Evolutionary conservation across 2,888 invertebrate genomes (phyloP).

Genomic region (Drosophila algonquin): DNA sequence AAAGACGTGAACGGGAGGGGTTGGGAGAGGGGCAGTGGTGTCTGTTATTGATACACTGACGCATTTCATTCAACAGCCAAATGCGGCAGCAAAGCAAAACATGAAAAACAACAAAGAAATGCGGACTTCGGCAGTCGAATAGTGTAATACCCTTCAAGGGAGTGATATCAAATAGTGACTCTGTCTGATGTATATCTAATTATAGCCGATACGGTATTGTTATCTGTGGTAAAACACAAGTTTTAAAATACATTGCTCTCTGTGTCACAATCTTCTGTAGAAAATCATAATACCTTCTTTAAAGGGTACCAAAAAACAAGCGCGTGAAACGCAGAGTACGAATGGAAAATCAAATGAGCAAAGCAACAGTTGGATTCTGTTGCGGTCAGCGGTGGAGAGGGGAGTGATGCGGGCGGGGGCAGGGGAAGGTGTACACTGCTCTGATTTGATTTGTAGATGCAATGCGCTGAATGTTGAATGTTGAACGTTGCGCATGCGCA

Average conservation of each 20-base stretch:
- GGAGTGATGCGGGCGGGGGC: neutral
- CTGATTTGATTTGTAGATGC: conserved; percentile 25
- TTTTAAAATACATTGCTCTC: neutral
- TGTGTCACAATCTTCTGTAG: neutral
- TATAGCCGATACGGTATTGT: neutral
- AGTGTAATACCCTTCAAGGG: neutral
- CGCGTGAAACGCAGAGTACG: neutral
- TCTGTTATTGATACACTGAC: conserved; percentile 43
- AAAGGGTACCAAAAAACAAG: neutral
- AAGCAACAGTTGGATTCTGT: neutral
- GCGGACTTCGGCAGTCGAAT: neutral
- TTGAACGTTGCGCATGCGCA: conserved; percentile 51
- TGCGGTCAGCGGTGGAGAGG: conserved; percentile 4
- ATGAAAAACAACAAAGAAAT: conserved; percentile 46
- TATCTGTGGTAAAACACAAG: neutral
- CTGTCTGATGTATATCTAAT: neutral
- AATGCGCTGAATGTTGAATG: conserved; percentile 9
- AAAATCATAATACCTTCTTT: neutral
- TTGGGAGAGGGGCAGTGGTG: neutral
- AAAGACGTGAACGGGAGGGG: neutral
- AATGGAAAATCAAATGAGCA: neutral
- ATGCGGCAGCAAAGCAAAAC: conserved; percentile 54
- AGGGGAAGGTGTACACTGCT: neutral
- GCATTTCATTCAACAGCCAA: conserved; percentile 54
- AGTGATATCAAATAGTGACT: too few relatives aligned